Conservation (phyloP, 2,888 invertebrate genomes). For the Escarpia spicata region DNA sequence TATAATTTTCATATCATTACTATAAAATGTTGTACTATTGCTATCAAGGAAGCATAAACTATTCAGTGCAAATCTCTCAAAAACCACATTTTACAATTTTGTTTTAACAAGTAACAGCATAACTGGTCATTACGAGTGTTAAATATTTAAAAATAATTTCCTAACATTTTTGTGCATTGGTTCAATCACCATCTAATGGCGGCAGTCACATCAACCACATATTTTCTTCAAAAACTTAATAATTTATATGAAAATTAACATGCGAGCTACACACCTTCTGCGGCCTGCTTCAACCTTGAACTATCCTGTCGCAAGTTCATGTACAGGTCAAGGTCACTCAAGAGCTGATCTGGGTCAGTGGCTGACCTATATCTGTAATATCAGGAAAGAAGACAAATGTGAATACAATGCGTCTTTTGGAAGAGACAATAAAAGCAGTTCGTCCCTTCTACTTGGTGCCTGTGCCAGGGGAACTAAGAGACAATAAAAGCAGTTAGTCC, state of each 20-base stretch:
- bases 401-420: too few relatives aligned
- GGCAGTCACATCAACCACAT: background rate
- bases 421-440: background rate
- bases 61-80: too few relatives aligned
- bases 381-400: background rate
- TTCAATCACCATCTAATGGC: background rate
- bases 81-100: too few relatives aligned
- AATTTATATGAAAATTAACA: background rate
- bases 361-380: background rate
- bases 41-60: too few relatives aligned
- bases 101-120: too few relatives aligned
- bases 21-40: too few relatives aligned
- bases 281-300: background rate
- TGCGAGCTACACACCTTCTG: background rate
- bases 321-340: conserved; percentile 13
- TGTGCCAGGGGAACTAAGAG: too few relatives aligned
- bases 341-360: background rate
- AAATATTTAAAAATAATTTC: too few relatives aligned
- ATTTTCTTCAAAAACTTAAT: background rate
- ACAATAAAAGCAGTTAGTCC: too few relatives aligned
- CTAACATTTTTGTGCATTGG: background rate
- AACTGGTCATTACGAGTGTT: too few relatives aligned
- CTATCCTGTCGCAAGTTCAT: conserved; percentile 2
- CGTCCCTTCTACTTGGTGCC: background rate
- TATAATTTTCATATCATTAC: too few relatives aligned